Evolutionary conservation across 2,888 invertebrate genomes (phyloP), one percentile per base, ranked within the genome.

Genomic region (Steinernema hermaphroditum): DNA sequence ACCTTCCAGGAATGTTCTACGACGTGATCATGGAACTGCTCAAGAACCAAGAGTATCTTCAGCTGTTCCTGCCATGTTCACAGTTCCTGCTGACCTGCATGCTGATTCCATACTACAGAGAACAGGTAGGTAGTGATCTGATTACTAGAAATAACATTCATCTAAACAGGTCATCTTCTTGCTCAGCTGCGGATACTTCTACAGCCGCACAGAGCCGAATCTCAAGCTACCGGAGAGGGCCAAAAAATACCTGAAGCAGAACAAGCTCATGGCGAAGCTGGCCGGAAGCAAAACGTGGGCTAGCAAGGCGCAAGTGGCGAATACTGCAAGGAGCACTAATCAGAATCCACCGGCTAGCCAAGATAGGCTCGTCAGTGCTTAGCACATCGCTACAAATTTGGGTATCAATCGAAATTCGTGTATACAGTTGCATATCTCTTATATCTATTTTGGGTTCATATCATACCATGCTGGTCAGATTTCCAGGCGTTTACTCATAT

Each of bases 121-220:
- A 62, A 32, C 62, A 62, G 62, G 62, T 34, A 32, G 12, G 22
- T 41, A 41, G 8, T 14, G 14, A 8, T 41, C 41, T 41, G 9
- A 41, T n/a, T n/a, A n/a, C 41, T 22, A 24, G 32, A 12, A 32
- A n/a, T 62, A 9, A 12, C 8, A 32, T 62, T 62, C 4, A 8
- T 12, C 37, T 32, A n/a, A n/a, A n/a, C 16, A 62, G 62, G 62
- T 32, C 29, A 29, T 62, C 16, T 62, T 62, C 62, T n/a, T 62
- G 29, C 9, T 62, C 16, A 62, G 62, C n/a, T 62, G 62, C 16
- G 62, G 62, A 12, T 62, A 62, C n/a, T 62, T 62, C 62, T 62
- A 62, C 32, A 16, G 62, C 19, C 1, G 16, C 27, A 62, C 62
- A 19, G 34, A 62, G 6, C 27, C 12, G 16, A 29, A 32, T 6